Conservation (phyloP, 2,797 vertebrate genomes). For the Spondyliosoma cantharus region DNA sequence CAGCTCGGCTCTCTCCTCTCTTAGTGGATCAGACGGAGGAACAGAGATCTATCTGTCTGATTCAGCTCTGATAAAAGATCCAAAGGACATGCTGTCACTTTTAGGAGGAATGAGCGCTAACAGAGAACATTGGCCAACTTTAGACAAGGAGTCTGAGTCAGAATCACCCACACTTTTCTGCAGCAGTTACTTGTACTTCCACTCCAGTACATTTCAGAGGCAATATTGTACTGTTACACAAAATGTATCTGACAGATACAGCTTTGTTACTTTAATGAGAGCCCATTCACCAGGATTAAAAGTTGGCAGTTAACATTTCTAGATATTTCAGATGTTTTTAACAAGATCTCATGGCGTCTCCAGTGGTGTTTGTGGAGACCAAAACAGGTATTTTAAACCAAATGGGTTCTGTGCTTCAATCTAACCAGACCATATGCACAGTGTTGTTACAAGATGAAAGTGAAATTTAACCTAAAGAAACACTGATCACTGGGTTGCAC, state of each 20-base stretch:
- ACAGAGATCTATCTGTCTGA: conserved; percentile 45
- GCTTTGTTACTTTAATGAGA: no score
- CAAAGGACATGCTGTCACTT: conserved; percentile 45
- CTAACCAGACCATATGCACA: no score
- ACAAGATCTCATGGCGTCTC: no score
- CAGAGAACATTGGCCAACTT: conserved; percentile 8
- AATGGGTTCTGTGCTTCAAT: no score
- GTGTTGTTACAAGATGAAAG: no score
- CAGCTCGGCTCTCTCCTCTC: conserved; percentile 31
- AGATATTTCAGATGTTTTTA: no score
- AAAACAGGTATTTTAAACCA: no score
- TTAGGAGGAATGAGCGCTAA: conserved; percentile 26
- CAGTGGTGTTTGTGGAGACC: no score
- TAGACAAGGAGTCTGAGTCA: conserved; percentile 15
- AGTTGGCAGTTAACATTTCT: no score
- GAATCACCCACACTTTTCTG: background rate
- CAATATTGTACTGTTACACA: background rate
- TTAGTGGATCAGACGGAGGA: conserved; percentile 44
- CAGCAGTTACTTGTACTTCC: background rate
- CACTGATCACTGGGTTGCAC: background rate
- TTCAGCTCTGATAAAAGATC: conserved; percentile 52
- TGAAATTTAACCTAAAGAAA: no score
- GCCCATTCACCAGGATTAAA: no score
- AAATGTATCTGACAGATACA: background rate
- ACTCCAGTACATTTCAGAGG: no score